Conservation (phyloP, 92 coral and sea anemone genomes). For the Montipora capitata region DNA sequence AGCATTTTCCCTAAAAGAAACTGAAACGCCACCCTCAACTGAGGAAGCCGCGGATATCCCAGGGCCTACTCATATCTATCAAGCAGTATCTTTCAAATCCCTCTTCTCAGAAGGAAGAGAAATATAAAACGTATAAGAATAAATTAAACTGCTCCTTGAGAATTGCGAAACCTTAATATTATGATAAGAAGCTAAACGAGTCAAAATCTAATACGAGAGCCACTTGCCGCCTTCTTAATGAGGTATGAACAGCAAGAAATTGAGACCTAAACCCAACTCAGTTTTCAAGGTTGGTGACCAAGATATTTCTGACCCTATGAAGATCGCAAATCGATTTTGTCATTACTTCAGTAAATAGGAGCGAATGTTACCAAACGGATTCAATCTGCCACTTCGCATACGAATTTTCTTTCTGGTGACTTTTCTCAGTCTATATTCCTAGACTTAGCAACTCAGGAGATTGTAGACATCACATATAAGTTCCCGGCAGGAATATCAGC, state of each 20-base stretch:
- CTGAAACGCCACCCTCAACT: not conserved
- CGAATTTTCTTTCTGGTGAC: too few species aligned
- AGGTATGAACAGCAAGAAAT: not conserved
- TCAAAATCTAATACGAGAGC: slow-evolving; percentile 38
- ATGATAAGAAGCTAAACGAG: slow-evolving; percentile 13
- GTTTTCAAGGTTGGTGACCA: slow-evolving; percentile 1
- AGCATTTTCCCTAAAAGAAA: too few species aligned
- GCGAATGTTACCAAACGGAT: slow-evolving; percentile 58
- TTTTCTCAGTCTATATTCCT: too few species aligned
- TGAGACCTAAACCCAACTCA: slow-evolving; percentile 29
- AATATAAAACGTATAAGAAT: too few species aligned
- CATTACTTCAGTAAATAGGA: slow-evolving; percentile 20
- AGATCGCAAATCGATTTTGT: slow-evolving; percentile 71
- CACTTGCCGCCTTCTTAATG: not conserved
- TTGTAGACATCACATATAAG: too few species aligned
- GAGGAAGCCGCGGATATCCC: slow-evolving; percentile 1
- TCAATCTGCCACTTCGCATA: slow-evolving; percentile 41
- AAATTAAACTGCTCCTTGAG: slow-evolving; percentile 11
- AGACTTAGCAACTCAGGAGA: too few species aligned
- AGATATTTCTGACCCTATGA: slow-evolving; percentile 52
- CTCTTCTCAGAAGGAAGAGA: slow-evolving; percentile 27
- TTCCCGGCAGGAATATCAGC: too few species aligned
- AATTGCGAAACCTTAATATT: too few species aligned
- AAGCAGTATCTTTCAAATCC: slow-evolving; percentile 37
- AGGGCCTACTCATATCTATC: not conserved